These are phyloP conservation scores for Anseranas semipalmata DNA, from an alignment of 2,113 vertebrate genomes.

Conservation along the genomic window DNA sequence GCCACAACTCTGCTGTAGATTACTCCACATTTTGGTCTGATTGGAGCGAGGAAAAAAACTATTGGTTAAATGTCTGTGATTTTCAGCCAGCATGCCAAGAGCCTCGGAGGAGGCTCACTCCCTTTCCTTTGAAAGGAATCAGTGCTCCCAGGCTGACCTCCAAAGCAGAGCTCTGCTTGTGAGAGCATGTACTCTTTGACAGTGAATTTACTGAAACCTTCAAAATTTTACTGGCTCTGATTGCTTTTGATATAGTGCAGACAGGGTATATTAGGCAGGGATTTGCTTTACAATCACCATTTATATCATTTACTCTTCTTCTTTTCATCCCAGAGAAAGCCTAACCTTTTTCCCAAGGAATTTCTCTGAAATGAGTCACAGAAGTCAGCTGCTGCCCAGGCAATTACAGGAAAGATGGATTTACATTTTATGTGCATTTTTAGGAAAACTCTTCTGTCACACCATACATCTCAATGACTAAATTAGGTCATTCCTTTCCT, in stretches of 20 bases:
- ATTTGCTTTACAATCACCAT: not conserved
- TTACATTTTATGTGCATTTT: slow-evolving; percentile 49
- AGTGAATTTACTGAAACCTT: not conserved
- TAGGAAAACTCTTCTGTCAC: slow-evolving; percentile 30
- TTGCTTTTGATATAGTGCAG: slow-evolving; percentile 1
- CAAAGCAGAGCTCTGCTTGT: not conserved
- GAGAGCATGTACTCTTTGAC: not conserved
- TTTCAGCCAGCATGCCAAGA: slow-evolving; percentile 6
- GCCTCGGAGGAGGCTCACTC: not conserved
- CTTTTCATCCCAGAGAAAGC: slow-evolving; percentile 10
- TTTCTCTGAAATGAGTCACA: slow-evolving; percentile 59
- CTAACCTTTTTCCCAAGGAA: slow-evolving; percentile 17
- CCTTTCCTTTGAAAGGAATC: not conserved
- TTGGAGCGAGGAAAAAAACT: slow-evolving; percentile 13
- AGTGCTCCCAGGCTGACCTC: not conserved
- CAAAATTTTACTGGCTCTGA: slow-evolving; percentile 4
- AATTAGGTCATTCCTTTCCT: slow-evolving; percentile 51
- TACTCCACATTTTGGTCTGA: slow-evolving; percentile 40
- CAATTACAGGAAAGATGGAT: slow-evolving; percentile 58
- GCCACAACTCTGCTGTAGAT: slow-evolving; percentile 38
- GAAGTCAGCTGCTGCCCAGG: slow-evolving; percentile 47
- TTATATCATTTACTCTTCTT: slow-evolving; percentile 7
- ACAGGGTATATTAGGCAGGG: not conserved
- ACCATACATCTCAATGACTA: slow-evolving; percentile 34
- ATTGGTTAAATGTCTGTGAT: slow-evolving; percentile 9